These are phyloP conservation scores for Gambusia holbrooki DNA, from an alignment of 2,113 vertebrate genomes.

Conservation along the genomic window DNA sequence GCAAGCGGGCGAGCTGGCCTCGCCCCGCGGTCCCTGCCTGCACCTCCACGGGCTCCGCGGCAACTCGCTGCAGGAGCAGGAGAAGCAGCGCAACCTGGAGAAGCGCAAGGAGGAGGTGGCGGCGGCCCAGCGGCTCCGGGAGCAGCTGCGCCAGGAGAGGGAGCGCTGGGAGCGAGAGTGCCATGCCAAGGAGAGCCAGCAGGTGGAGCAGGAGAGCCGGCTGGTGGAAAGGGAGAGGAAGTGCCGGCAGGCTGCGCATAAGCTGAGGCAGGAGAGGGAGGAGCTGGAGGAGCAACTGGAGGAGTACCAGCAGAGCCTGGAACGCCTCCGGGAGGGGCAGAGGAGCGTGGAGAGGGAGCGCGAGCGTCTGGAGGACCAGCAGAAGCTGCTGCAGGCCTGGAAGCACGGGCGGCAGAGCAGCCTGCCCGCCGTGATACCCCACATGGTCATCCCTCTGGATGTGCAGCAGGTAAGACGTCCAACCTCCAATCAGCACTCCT, in stretches of 20 bases:
- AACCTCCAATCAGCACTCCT: no score
- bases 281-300: constrained; percentile 86
- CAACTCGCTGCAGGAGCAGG: constrained; percentile 89
- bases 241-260: constrained; percentile 80
- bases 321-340: constrained; percentile 90
- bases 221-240: constrained; percentile 79
- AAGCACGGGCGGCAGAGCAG: constrained; percentile 80
- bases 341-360: constrained; percentile 86
- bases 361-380: constrained; percentile 82
- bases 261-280: constrained; percentile 79
- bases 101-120: constrained; percentile 89
- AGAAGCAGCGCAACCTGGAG: constrained; percentile 92
- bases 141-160: constrained; percentile 84
- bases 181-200: constrained; percentile 79
- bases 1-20: constrained; percentile 78
- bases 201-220: constrained; percentile 73
- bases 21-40: constrained; percentile 37
- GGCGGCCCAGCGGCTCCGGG: constrained; percentile 83
- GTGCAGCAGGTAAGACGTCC: constrained; percentile 63
- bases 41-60: constrained; percentile 73
- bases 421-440: constrained; percentile 67
- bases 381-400: constrained; percentile 80
- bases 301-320: constrained; percentile 92
- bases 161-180: constrained; percentile 89
- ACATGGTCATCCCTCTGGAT: constrained; percentile 77